These are phyloP conservation scores for Acanthaster planci DNA, from an alignment of 35 echinoderm and acorn worm species.

Conservation along the genomic window DNA sequence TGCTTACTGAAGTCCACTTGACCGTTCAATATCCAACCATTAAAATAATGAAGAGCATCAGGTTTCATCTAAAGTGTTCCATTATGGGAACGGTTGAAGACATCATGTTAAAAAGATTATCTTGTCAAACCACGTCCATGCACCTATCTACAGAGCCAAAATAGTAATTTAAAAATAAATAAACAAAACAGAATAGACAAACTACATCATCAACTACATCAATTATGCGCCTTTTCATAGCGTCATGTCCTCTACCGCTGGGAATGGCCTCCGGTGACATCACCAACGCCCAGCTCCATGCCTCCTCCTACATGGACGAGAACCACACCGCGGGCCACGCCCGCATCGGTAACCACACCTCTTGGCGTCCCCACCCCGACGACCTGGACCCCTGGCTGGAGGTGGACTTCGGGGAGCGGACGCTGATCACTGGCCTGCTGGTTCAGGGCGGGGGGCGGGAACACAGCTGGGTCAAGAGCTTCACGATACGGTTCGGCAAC, in stretches of 20 bases:
- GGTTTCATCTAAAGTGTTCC: no score
- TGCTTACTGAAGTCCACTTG: no score
- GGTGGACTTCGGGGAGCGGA: constrained; percentile 60
- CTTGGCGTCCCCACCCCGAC: constrained; percentile 50
- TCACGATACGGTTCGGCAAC: constrained; percentile 46
- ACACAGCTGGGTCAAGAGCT: constrained; percentile 55
- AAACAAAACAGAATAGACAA: background rate
- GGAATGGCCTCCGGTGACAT: constrained; percentile 80
- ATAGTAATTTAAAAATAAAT: background rate
- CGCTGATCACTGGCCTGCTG: constrained; percentile 78
- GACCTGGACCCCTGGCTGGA: constrained; percentile 51
- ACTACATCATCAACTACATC: background rate
- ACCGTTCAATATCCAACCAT: no score
- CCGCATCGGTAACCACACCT: constrained; percentile 55
- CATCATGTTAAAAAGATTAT: background rate
- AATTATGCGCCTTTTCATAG: constrained; percentile 17
- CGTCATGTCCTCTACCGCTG: constrained; percentile 75
- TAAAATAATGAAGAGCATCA: no score
- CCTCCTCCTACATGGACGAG: constrained; percentile 55
- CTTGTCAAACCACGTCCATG: background rate
- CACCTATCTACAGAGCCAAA: background rate
- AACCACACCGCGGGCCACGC: constrained; percentile 58
- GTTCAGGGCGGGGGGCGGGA: constrained; percentile 70
- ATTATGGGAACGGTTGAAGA: no score
- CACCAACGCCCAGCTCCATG: constrained; percentile 54